These are phyloP conservation scores for Ichneumoninae sp. DNA, from an alignment of 2,888 invertebrate species.

Conservation along the genomic window DNA sequence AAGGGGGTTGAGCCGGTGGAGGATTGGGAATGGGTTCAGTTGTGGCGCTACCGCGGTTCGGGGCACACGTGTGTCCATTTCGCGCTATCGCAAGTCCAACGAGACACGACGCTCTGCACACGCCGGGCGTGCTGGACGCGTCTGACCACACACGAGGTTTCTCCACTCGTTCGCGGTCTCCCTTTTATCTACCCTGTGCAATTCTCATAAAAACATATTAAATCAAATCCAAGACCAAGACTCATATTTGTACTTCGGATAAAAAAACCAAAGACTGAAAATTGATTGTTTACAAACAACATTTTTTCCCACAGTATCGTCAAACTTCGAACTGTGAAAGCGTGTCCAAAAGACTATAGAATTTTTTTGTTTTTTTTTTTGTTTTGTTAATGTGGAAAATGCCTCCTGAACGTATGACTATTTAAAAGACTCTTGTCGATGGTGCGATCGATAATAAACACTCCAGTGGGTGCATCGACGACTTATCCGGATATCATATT, in stretches of 20 bases:
- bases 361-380: not conserved
- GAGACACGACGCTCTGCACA: constrained; percentile 45
- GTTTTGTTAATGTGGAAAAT: not conserved
- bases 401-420: not conserved
- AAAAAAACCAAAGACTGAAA: not conserved
- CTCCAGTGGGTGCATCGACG: not conserved
- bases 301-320: not conserved
- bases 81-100: constrained; percentile 65
- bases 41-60: constrained; percentile 81
- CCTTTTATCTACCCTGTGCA: constrained; percentile 3
- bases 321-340: not conserved
- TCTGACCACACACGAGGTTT: constrained; percentile 73
- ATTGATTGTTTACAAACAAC: not conserved
- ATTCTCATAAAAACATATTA: not conserved
- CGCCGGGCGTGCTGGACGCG: constrained; percentile 55
- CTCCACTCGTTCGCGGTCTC: constrained; percentile 69
- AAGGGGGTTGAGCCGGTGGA: constrained; percentile 73
- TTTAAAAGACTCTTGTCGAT: not conserved
- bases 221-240: not conserved
- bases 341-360: not conserved
- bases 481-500: not conserved
- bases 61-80: constrained; percentile 74
- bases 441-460: not conserved
- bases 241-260: too few species aligned
- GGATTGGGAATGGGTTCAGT: constrained; percentile 80